Percentiles rank a stretch among this genome's conserved stretches.
Evolutionary conservation across 2,113 vertebrate genomes (phyloP).

Genomic region (Hemiscyllium ocellatum): DNA sequence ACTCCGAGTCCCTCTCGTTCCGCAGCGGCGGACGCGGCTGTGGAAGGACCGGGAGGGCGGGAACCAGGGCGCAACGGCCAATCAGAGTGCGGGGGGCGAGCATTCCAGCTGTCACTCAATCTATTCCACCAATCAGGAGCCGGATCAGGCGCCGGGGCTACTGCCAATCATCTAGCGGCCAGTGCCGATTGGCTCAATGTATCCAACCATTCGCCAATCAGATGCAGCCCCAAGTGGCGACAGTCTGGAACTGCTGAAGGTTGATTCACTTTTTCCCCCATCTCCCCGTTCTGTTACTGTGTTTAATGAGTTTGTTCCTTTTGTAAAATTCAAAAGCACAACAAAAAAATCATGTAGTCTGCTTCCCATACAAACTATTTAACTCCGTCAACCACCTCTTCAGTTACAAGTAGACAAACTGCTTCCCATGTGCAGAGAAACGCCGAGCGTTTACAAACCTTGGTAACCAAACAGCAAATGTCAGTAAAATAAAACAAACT

Average conservation of each 20-base stretch:
- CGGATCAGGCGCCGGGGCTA: neutral
- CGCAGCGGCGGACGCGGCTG: neutral
- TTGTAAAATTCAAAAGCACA: neutral
- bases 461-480: neutral
- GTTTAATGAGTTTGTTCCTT: neutral
- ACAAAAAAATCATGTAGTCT: no score
- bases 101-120: neutral
- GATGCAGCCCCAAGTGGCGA: no score
- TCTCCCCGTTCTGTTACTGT: neutral
- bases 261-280: neutral
- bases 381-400: no score
- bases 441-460: neutral
- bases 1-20: neutral
- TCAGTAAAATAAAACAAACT: no score
- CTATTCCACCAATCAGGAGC: neutral
- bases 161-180: neutral
- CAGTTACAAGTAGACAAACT: neutral
- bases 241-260: neutral
- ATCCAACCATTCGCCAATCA: neutral
- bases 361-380: no score
- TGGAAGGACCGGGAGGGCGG: neutral
- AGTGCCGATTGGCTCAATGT: neutral
- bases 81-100: neutral
- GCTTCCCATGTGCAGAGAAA: neutral
- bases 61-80: no score